A percentile compares a stretch with the other conserved stretches of the same genome.
phyloP scores from a whole-genome alignment of 2,888 invertebrate genomes.

The Erannis defoliaria region DNA sequence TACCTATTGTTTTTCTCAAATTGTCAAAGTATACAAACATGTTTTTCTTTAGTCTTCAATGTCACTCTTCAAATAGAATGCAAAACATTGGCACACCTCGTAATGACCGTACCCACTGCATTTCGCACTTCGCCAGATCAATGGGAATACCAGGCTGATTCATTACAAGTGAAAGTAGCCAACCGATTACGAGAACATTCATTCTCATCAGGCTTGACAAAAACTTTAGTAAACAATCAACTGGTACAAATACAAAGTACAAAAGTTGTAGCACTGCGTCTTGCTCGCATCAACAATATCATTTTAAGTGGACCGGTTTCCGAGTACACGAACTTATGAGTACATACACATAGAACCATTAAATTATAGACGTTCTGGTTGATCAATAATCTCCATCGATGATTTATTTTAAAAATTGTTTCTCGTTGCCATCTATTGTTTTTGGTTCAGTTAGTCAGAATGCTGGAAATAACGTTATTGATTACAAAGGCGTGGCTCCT shows the following conservation, averaged over 20 bases:
- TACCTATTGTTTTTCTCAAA: constrained; percentile 15
- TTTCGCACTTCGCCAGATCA: constrained; percentile 33
- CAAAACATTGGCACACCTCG: constrained; percentile 31
- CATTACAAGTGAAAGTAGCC: constrained; percentile 34
- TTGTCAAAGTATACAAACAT: constrained; percentile 22
- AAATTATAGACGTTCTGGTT: constrained; percentile 49
- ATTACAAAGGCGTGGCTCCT: not conserved
- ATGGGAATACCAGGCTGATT: constrained; percentile 38
- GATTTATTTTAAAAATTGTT: not conserved
- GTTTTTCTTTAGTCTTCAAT: constrained; percentile 25
- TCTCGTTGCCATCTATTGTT: not conserved
- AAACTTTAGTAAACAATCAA: constrained; percentile 24
- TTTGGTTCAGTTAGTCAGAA: not conserved
- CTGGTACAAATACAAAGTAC: constrained; percentile 28
- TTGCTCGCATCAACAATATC: constrained; percentile 56
- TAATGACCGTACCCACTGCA: constrained; percentile 32
- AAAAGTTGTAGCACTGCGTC: constrained; percentile 20
- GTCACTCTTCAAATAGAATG: constrained; percentile 32
- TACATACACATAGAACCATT: constrained; percentile 60
- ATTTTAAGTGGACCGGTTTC: constrained; percentile 80
- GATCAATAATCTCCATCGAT: constrained; percentile 36
- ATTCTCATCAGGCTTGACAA: constrained; percentile 15
- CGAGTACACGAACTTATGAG: constrained; percentile 59
- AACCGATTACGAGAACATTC: constrained; percentile 13
- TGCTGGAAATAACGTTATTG: not conserved